Evolutionary conservation across 1,140 invertebrate genomes (phyloP), one percentile per base, ranked within the genome.

Genomic region (Zelostemma sp.): DNA sequence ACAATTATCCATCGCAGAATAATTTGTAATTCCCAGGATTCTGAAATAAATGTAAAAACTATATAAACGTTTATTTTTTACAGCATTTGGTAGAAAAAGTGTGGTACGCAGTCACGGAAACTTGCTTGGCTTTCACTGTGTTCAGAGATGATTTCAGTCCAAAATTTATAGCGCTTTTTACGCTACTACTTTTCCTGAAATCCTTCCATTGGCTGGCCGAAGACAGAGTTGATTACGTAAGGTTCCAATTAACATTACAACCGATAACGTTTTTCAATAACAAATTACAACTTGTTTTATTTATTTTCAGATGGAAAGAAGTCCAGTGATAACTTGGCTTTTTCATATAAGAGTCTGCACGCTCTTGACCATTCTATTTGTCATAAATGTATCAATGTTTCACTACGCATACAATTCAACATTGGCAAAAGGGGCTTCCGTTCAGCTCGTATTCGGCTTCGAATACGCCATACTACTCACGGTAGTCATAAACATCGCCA

Each of bases 181-280:
- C 97, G 8, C 88, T 99, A 14, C 88, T 99, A 21, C 88, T 99
- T 33, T 99, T 99, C 85, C 84, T 99, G 11, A 99, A 99, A 88
- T 97, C 97, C 85, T 99, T 99, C 88, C 98, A 99, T 88, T 99
- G 98, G 98, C 86, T 99, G 12, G 96, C 96, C 25, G 98, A 99
- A 87, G 98, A 99, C 78, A 89, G 98, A 82, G 97, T 99, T 19
- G 98, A 99, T 87, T 99, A 95, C 91, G 97, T 98, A 89, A 95
- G 93, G 12, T n/a, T n/a, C n/a, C n/a, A n/a, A n/a, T n/a, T n/a
- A n/a, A n/a, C n/a, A n/a, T n/a, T n/a, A n/a, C n/a, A n/a, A n/a
- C n/a, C n/a, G n/a, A n/a, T n/a, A n/a, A n/a, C n/a, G n/a, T n/a
- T n/a, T n/a, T n/a, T n/a, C n/a, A n/a, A n/a, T n/a, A n/a, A n/a